phyloP scores from a whole-genome alignment of 2,113 vertebrate species.

The Hepsetus odoe region DNA sequence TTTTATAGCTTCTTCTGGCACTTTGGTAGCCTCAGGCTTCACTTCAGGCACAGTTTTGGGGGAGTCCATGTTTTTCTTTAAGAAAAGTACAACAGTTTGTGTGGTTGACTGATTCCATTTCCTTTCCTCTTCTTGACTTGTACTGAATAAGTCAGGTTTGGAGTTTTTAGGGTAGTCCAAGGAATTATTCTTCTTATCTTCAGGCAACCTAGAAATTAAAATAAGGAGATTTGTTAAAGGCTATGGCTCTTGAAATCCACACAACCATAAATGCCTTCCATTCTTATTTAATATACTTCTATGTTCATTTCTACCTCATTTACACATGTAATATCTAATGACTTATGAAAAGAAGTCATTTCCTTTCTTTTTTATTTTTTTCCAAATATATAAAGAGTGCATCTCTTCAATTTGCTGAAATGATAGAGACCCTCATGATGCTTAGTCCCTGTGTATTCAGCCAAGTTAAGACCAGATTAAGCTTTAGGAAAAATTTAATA shows the following conservation, averaged over 20 bases:
- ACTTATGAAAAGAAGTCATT: too few relatives aligned
- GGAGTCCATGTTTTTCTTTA: neutral
- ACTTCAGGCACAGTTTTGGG: neutral
- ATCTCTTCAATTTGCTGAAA: too few relatives aligned
- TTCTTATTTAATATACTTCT: too few relatives aligned
- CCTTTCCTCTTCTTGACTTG: neutral
- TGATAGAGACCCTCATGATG: too few relatives aligned
- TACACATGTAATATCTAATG: too few relatives aligned
- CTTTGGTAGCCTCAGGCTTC: neutral
- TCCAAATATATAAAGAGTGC: too few relatives aligned
- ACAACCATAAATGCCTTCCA: too few relatives aligned
- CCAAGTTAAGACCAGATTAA: too few relatives aligned
- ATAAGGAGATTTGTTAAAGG: neutral
- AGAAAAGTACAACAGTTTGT: neutral
- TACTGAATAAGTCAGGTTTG: neutral
- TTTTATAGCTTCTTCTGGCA: neutral
- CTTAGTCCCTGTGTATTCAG: too few relatives aligned
- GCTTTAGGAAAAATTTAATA: too few relatives aligned
- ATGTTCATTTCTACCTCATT: too few relatives aligned
- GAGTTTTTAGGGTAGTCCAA: neutral
- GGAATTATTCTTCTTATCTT: neutral
- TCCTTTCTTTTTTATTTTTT: too few relatives aligned
- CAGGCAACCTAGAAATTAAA: neutral
- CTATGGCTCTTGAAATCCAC: neutral
- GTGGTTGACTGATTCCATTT: neutral